Conservation (phyloP, 2,113 vertebrate species). For the Rhea americana region DNA sequence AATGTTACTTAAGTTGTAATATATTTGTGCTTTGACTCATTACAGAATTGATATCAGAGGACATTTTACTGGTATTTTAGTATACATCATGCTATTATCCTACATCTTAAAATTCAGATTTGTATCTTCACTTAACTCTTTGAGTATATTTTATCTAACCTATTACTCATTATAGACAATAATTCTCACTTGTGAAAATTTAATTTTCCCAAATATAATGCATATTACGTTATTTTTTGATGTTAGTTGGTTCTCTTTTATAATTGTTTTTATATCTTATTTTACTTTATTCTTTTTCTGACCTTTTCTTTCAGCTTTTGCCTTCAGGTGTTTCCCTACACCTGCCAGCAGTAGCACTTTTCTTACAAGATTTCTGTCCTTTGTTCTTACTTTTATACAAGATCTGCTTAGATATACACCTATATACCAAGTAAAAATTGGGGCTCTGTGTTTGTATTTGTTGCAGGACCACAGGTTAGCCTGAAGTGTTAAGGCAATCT, state of each 20-base stretch:
- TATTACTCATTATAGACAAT: not conserved
- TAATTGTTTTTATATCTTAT: not conserved
- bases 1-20: not conserved
- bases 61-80: not conserved
- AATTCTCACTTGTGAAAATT: not conserved
- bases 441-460: too few species aligned
- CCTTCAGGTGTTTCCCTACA: not conserved
- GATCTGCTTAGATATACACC: not conserved
- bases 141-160: not conserved
- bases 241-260: not conserved
- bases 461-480: too few species aligned
- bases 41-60: not conserved
- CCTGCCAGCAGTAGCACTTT: not conserved
- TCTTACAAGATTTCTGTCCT: not conserved
- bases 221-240: fast-evolving
- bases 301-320: not conserved
- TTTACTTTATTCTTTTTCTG: not conserved
- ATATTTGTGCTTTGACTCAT: not conserved
- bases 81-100: not conserved
- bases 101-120: not conserved
- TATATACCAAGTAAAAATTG: too few species aligned
- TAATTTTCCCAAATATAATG: not conserved
- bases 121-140: not conserved
- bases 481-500: not conserved
- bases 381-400: not conserved